Conservation (phyloP, 2,888 invertebrate species). For the Chrysina gloriosa region DNA sequence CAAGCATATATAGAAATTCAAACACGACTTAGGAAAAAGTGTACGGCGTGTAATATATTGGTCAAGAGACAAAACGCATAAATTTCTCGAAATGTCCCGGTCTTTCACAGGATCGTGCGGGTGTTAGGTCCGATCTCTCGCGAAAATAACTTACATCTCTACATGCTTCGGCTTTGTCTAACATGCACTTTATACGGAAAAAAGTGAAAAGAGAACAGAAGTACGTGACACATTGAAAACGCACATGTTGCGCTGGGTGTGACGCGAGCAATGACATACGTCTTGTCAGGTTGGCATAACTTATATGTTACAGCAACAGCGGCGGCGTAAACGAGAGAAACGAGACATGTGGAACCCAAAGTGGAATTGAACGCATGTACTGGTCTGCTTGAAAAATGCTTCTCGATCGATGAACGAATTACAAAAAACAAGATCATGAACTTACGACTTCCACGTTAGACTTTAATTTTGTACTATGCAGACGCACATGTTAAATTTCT, state of each 20-base stretch:
- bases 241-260: constrained; percentile 57
- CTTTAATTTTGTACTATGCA: background rate
- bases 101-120: constrained; percentile 51
- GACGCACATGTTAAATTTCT: too few species aligned
- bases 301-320: constrained; percentile 46
- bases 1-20: constrained; percentile 50
- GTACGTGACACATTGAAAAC: constrained; percentile 34
- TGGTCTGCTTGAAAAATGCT: constrained; percentile 18
- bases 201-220: constrained; percentile 23
- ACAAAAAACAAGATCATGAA: background rate
- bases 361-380: constrained; percentile 24
- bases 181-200: background rate
- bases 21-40: constrained; percentile 48
- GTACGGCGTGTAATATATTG: constrained; percentile 54
- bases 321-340: constrained; percentile 44
- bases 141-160: constrained; percentile 35
- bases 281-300: constrained; percentile 55
- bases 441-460: background rate
- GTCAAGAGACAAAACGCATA: constrained; percentile 57
- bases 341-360: constrained; percentile 39
- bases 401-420: constrained; percentile 2
- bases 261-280: constrained; percentile 58
- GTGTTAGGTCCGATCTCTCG: constrained; percentile 48
- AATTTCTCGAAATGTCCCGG: constrained; percentile 55
- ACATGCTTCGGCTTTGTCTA: constrained; percentile 29